phyloP scores from a whole-genome alignment of 1,140 invertebrate species.

The Stegodyphus dumicola region DNA sequence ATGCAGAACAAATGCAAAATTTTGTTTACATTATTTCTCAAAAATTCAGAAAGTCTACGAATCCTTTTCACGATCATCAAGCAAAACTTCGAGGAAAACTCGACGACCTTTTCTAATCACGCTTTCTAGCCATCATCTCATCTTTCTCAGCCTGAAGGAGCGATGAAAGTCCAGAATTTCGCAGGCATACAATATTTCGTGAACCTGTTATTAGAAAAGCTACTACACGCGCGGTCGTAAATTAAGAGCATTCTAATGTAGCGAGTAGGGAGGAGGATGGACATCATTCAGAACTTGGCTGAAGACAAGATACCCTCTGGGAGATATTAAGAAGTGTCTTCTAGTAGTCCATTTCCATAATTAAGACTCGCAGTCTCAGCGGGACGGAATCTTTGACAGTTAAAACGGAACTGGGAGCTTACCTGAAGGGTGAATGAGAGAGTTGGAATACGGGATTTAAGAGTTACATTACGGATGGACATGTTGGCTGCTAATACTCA shows the following conservation, averaged over 20 bases:
- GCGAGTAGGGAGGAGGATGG: constrained; percentile 9
- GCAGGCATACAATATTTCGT: background rate
- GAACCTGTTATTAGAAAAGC: constrained; percentile 5
- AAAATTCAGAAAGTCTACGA: too few relatives aligned
- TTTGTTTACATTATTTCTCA: too few relatives aligned
- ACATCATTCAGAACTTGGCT: constrained; percentile 23
- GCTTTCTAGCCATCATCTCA: background rate
- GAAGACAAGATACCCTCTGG: constrained; percentile 26
- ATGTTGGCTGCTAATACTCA: too few relatives aligned
- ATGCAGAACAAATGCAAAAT: too few relatives aligned
- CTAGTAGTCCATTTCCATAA: constrained; percentile 17
- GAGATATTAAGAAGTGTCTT: constrained; percentile 3
- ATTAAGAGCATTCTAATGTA: constrained; percentile 5
- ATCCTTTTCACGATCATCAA: too few relatives aligned
- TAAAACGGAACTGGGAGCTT: background rate
- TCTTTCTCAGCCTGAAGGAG: background rate
- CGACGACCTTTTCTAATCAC: background rate
- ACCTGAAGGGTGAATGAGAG: background rate
- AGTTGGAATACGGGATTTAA: background rate
- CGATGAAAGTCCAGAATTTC: background rate
- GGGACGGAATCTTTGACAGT: constrained; percentile 8
- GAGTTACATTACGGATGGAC: too few relatives aligned
- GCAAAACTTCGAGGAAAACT: too few relatives aligned
- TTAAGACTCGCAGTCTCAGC: constrained; percentile 5
- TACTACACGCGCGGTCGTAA: constrained; percentile 10